phyloP scores from a whole-genome alignment of 2,888 invertebrate species.

The Brenthis daphne region DNA sequence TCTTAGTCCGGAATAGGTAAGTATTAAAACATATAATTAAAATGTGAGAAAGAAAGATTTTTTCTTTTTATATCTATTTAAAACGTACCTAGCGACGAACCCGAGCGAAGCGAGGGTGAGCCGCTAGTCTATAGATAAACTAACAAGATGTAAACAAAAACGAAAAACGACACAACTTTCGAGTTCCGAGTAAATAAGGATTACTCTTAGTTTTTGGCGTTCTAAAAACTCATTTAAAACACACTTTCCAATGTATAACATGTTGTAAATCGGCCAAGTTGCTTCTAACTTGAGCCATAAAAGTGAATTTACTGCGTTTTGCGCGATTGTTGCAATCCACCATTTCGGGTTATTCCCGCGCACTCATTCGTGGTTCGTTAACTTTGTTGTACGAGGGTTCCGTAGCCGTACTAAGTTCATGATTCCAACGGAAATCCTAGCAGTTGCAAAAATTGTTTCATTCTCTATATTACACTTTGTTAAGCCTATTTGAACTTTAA shows the following conservation, averaged over 20 bases:
- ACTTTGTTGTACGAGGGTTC: slow-evolving; percentile 73
- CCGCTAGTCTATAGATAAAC: too few relatives aligned
- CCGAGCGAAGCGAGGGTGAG: too few relatives aligned
- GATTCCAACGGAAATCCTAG: slow-evolving; percentile 53
- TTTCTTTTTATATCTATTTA: too few relatives aligned
- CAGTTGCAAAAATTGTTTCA: slow-evolving; percentile 43
- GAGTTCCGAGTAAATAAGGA: slow-evolving; percentile 6
- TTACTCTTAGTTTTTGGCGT: slow-evolving; percentile 4
- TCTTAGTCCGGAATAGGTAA: too few relatives aligned
- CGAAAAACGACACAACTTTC: slow-evolving; percentile 11
- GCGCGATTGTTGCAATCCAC: slow-evolving; percentile 73
- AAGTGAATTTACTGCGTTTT: slow-evolving; percentile 69
- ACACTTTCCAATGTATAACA: slow-evolving; percentile 29
- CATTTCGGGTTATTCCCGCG: slow-evolving; percentile 69
- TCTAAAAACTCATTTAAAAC: slow-evolving; percentile 27
- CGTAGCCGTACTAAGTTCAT: slow-evolving; percentile 68
- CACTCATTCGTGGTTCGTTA: slow-evolving; percentile 77
- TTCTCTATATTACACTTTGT: slow-evolving; percentile 14
- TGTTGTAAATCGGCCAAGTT: slow-evolving; percentile 31
- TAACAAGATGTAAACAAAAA: too few relatives aligned
- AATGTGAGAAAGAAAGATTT: too few relatives aligned
- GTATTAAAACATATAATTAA: too few relatives aligned
- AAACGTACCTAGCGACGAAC: too few relatives aligned
- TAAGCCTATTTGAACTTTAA: slow-evolving; percentile 23
- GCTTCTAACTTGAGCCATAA: slow-evolving; percentile 48